phyloP scores from a whole-genome alignment of 1,140 invertebrate species.

The Mylabris phalerata region DNA sequence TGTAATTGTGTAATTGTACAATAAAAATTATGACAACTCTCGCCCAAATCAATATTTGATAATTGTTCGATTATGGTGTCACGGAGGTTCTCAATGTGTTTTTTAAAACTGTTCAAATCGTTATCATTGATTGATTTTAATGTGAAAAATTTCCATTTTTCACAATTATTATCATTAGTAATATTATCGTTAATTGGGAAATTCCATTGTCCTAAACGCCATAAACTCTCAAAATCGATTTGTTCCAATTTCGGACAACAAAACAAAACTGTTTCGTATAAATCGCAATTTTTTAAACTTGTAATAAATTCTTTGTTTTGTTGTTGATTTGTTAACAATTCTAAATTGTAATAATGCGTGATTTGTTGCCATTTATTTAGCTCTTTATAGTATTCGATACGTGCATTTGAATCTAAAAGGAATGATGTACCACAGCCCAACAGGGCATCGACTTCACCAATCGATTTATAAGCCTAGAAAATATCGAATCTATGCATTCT shows the following conservation, averaged over 20 bases:
- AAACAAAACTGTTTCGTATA: constrained; percentile 27
- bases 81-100: constrained; percentile 49
- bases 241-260: constrained; percentile 20
- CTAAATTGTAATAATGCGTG: constrained; percentile 46
- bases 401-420: constrained; percentile 44
- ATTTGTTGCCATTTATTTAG: constrained; percentile 54
- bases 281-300: constrained; percentile 31
- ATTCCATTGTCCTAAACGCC: constrained; percentile 45
- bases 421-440: constrained; percentile 55
- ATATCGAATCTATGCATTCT: constrained; percentile 19
- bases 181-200: constrained; percentile 1
- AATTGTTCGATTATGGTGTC: constrained; percentile 52
- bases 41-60: constrained; percentile 59
- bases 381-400: constrained; percentile 56
- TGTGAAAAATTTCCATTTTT: constrained; percentile 50
- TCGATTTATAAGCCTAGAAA: constrained; percentile 52
- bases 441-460: constrained; percentile 65
- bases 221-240: constrained; percentile 50
- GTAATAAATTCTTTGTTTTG: constrained; percentile 18
- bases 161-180: constrained; percentile 36
- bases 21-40: constrained; percentile 66
- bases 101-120: constrained; percentile 43
- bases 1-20: constrained; percentile 62
- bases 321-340: constrained; percentile 32
- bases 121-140: constrained; percentile 50